Base-by-base conservation (phyloP, 2,888 invertebrate species). In the Oscheius sp. region DNA sequence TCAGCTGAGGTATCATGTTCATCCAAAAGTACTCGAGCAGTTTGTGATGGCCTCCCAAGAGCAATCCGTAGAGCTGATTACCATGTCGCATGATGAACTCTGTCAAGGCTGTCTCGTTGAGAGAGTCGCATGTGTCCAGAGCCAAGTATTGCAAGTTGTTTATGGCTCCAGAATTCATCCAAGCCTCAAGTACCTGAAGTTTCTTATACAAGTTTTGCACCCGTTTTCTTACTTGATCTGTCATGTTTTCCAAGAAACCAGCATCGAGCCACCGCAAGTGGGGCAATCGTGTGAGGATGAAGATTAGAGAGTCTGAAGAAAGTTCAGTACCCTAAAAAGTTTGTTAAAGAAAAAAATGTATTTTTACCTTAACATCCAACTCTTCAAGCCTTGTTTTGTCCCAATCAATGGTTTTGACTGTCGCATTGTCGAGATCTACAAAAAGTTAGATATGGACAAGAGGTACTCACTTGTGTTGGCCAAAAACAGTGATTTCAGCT, bases 11-110 rank as follows among this genome's bases (percentile, higher is more conserved):
- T 81, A 99, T 92, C 80, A 96, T 94, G 84, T 95, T 94, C 91
- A 96, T 95, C 96, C 98, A 99, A 82, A 99, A 93, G 89, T 96
- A 95, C 91, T 99, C 99, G 0, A 97, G 96, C 85, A 99, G 94
- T 75, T 86, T 86, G 72, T 86, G 87, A 90, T 98, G 97, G 0
- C 97, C 94, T 94, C 99, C 98, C 60, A 99, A 96, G 75, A 95
- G 94, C 42, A 97, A 91, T 53, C 96, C 98, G 90, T 93, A 93
- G 75, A 99, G 92, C 90, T 96, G 95, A 77, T 93, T 92, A 3
- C 98, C 98, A 90, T 95, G 93, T 62, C 95, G 93, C 70, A 94
- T 94, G 76, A 99, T 91, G 90, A 99, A 96, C 89, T 95, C 95
- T 89, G 94, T 93, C 72, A 99, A 92, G 0, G 93, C 94, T 89